A percentile compares a stretch with the other conserved stretches of the same genome.
Conservation (phyloP, 1,140 invertebrate genomes). For the Caenorhabditis brenneri region DNA sequence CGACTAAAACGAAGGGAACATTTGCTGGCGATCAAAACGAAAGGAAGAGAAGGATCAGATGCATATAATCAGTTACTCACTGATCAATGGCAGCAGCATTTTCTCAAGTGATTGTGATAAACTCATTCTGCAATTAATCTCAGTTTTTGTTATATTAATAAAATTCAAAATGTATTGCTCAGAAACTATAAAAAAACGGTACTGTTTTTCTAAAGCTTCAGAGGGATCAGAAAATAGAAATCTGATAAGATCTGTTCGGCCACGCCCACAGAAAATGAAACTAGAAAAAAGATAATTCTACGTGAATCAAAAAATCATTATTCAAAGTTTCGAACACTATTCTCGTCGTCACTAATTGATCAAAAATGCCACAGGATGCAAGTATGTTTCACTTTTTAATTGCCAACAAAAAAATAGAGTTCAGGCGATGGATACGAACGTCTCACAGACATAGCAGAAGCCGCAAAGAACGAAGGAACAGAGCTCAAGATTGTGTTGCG, state of each 20-base stretch:
- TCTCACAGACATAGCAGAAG: background rate
- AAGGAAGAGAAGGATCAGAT: conserved; percentile 37
- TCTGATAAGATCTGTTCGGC: too few species aligned
- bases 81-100: conserved; percentile 27
- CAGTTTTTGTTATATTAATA: background rate
- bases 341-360: background rate
- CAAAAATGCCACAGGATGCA: background rate
- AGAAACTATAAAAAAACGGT: too few species aligned
- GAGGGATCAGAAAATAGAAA: too few species aligned
- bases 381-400: background rate
- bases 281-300: too few species aligned
- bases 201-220: too few species aligned
- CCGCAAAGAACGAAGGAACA: background rate
- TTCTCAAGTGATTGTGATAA: background rate
- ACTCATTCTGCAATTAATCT: background rate
- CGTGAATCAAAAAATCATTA: too few species aligned
- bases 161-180: too few species aligned
- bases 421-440: conserved; percentile 5
- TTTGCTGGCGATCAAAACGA: conserved; percentile 5
- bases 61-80: conserved; percentile 2
- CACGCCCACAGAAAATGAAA: too few species aligned
- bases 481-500: background rate
- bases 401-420: background rate
- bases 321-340: too few species aligned
- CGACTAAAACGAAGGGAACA: conserved; percentile 17